phyloP scores from a whole-genome alignment of 1,140 invertebrate genomes.

The Philotrypesis tridentata region DNA sequence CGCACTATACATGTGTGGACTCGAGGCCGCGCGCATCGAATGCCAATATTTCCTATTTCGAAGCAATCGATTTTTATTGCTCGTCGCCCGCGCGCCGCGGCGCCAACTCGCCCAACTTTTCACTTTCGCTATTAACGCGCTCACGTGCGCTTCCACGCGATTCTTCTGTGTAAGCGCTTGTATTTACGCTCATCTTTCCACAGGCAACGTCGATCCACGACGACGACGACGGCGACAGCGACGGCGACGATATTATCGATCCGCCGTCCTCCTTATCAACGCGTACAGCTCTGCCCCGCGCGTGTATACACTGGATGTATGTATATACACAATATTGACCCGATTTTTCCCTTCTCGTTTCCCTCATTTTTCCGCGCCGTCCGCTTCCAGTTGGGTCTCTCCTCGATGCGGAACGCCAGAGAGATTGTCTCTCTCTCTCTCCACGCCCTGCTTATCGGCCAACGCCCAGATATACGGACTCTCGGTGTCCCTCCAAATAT shows the following conservation, averaged over 20 bases:
- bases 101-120: not conserved
- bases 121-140: not conserved
- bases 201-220: too few relatives aligned
- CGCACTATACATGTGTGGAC: not conserved
- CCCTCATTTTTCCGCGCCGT: not conserved
- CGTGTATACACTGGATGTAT: not conserved
- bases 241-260: not conserved
- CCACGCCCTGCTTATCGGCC: constrained; percentile 55
- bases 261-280: not conserved
- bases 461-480: constrained; percentile 59
- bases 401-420: not conserved
- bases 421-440: too few relatives aligned
- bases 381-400: not conserved
- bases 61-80: not conserved
- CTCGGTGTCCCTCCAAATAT: not conserved
- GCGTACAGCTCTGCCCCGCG: too few relatives aligned
- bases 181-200: too few relatives aligned
- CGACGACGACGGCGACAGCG: too few relatives aligned
- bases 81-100: too few relatives aligned
- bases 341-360: not conserved
- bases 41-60: not conserved
- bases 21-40: not conserved
- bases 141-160: not conserved
- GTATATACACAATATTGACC: not conserved
- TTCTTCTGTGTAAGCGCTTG: too few relatives aligned